phyloP scores from a whole-genome alignment of 2,888 invertebrate genomes.

The Scrobipalpa costella region DNA sequence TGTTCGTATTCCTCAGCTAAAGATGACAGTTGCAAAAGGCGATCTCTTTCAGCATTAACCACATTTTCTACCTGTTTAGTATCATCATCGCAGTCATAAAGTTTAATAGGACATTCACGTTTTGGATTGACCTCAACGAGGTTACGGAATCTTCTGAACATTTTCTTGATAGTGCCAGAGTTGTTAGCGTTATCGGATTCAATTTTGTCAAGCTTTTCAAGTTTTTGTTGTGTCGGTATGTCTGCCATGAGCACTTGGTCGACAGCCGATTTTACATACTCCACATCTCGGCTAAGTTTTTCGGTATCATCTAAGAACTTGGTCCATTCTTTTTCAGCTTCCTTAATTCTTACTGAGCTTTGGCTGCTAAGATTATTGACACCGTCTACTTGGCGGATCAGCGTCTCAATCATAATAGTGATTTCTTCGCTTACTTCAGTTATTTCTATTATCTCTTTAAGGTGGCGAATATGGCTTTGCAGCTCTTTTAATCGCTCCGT shows the following conservation, averaged over 20 bases:
- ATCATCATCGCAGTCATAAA: conserved; percentile 84
- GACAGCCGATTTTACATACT: conserved; percentile 74
- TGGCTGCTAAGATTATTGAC: conserved; percentile 83
- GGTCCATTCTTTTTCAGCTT: conserved; percentile 85
- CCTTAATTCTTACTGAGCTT: conserved; percentile 67
- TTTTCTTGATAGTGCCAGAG: conserved; percentile 80
- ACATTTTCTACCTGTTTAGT: conserved; percentile 86
- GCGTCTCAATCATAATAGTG: conserved; percentile 81
- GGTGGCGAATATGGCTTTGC: conserved; percentile 81
- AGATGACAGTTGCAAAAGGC: conserved; percentile 86
- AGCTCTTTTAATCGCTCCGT: conserved; percentile 60
- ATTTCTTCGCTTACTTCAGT: conserved; percentile 85
- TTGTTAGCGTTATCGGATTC: conserved; percentile 85
- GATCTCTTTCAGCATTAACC: conserved; percentile 87
- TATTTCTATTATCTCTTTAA: conserved; percentile 85
- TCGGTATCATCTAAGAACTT: conserved; percentile 85
- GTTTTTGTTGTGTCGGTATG: conserved; percentile 83
- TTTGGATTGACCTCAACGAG: conserved; percentile 86
- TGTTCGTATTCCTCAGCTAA: conserved; percentile 94
- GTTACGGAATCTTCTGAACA: conserved; percentile 83
- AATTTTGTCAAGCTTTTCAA: conserved; percentile 85
- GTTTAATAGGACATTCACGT: conserved; percentile 84
- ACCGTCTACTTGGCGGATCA: conserved; percentile 84
- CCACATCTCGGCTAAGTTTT: conserved; percentile 77
- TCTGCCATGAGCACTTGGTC: conserved; percentile 83